These are phyloP conservation scores for Ceyx cyanopectus DNA, from an alignment of 2,113 vertebrate genomes.

Conservation along the genomic window DNA sequence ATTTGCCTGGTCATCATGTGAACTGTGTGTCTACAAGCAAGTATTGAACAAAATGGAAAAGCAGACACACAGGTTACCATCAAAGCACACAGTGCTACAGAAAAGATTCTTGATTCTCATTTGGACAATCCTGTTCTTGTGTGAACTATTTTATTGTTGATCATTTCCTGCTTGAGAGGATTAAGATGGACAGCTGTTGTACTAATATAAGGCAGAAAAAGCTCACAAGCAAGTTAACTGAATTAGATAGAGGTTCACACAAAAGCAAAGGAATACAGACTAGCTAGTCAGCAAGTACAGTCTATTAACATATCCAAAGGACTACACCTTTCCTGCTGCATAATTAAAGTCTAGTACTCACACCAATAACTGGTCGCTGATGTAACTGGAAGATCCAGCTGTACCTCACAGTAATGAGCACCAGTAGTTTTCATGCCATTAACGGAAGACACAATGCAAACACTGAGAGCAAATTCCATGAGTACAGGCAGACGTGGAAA, in stretches of 20 bases:
- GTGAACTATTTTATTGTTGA: neutral
- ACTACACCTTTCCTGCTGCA: neutral
- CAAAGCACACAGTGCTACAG: neutral
- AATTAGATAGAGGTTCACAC: neutral
- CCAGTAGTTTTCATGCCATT: neutral
- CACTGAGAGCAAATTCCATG: neutral
- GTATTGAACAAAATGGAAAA: neutral
- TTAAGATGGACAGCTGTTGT: neutral
- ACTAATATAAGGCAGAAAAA: neutral
- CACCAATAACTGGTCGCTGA: neutral
- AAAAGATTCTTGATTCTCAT: neutral
- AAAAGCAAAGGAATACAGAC: neutral
- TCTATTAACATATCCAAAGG: neutral
- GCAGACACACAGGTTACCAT: neutral
- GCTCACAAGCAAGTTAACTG: neutral
- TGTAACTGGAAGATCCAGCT: neutral
- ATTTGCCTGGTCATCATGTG: neutral
- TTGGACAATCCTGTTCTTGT: neutral
- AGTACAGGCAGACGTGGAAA: neutral
- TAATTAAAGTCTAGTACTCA: neutral
- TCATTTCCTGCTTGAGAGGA: neutral
- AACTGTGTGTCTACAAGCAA: neutral
- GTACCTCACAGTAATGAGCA: neutral
- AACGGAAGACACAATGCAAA: accelerated
- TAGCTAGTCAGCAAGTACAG: neutral